Conservation (phyloP, 2,888 invertebrate genomes). For the Chrysodeixis includens region DNA sequence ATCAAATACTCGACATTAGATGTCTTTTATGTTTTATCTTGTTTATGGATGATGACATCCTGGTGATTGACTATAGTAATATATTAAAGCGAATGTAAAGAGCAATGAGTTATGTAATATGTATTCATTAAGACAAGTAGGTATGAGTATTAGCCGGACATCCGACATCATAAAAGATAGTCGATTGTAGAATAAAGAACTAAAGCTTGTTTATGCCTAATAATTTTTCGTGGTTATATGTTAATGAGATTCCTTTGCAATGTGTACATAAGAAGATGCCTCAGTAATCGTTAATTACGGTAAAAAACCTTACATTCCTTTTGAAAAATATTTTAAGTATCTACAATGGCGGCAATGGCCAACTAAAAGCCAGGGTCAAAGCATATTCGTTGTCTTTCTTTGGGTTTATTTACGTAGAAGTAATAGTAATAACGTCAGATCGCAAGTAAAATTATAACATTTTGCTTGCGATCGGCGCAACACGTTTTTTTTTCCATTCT, state of each 20-base stretch:
- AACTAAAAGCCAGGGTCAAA: no score
- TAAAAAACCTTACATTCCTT: no score
- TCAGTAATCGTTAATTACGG: no score
- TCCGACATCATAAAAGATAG: conserved; percentile 12
- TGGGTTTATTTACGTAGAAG: no score
- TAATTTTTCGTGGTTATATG: not conserved
- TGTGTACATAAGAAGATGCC: no score
- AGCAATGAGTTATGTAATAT: conserved; percentile 14
- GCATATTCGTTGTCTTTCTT: no score
- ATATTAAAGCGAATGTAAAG: conserved; percentile 16
- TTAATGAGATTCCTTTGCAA: not conserved
- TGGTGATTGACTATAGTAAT: conserved; percentile 30
- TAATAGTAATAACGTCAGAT: no score
- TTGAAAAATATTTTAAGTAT: no score
- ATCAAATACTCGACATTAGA: not conserved
- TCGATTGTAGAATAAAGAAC: conserved; percentile 15
- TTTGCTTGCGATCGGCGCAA: no score
- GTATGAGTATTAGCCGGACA: conserved; percentile 21
- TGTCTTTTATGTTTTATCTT: not conserved
- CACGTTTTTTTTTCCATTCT: no score
- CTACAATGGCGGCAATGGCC: no score
- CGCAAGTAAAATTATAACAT: no score
- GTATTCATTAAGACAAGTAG: conserved; percentile 33
- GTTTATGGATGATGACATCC: conserved; percentile 18
- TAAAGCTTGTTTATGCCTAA: not conserved